Base-by-base conservation (phyloP, 2,797 vertebrate species). In the Agapornis canus region DNA sequence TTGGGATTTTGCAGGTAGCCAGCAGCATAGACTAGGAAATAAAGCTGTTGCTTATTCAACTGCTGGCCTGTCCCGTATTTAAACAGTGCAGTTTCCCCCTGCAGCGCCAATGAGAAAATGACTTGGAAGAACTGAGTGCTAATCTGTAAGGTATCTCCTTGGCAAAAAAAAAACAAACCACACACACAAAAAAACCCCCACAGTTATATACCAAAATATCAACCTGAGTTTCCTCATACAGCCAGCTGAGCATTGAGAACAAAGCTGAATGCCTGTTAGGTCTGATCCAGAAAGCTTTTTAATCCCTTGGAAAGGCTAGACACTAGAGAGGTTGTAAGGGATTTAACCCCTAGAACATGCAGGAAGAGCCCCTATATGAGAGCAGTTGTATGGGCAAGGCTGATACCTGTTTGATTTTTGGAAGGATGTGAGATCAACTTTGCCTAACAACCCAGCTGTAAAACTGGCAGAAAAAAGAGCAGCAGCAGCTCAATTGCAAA, bases 401-500 rank as follows among this genome's bases (percentile, higher is more conserved):
- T 70, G 75, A 70, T 91, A 96, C 95, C 90, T 94, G 84, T 89
- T 83, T 71, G 51, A 70, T 86, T 84, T 80, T 84, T 45, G 37
- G 47, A 78, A 76, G 32, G 45, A 56, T 87, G 10, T 32, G 35
- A 32, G 45, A 88, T 89, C 32, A 80, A 68, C 68, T 80, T 90
- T 82, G 64, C 48, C 32, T 66, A 59, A 90, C 17, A 92, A 49
- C 42, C 60, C 91, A 95, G 77, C 92, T 94, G 80, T 79, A 71
- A 92, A 92, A 65, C 60, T 76, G 73, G 40, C 66, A 82, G 63
- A 45, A 90, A 88, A 54, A 80, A 71, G 27, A 92, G 29, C 82
- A 84, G 70, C 85, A 57, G 85, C 82, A 91, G 42, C 81, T 94
- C 77, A 54, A 21, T 79, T 92, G 80, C 75, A 73, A 94, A 91